Evolutionary conservation across 1,140 invertebrate species (phyloP).

Genomic region (Drosophila malerkotliana): DNA sequence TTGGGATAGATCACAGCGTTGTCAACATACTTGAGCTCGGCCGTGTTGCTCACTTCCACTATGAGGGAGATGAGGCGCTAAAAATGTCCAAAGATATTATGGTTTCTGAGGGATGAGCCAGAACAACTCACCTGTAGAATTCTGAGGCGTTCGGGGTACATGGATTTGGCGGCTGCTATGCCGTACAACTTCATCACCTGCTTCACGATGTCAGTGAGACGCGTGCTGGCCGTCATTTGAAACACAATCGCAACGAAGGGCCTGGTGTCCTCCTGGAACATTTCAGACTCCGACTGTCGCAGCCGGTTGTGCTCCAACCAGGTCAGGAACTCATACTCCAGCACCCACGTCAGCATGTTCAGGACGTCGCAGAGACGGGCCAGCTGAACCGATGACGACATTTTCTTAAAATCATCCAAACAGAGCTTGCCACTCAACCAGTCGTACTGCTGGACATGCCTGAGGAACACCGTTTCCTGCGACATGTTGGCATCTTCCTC

Average conservation of each 20-base stretch:
- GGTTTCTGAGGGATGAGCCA: not conserved
- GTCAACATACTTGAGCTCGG: conserved; percentile 54
- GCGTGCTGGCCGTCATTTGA: conserved; percentile 28
- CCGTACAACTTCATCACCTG: conserved; percentile 54
- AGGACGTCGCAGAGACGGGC: conserved; percentile 57
- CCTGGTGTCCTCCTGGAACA: conserved; percentile 58
- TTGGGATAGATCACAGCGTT: conserved; percentile 48
- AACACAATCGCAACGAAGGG: conserved; percentile 59
- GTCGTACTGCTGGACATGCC: conserved; percentile 64
- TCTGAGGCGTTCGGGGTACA: conserved; percentile 31
- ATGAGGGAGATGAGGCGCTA: conserved; percentile 56
- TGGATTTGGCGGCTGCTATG: conserved; percentile 27
- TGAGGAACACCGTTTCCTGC: conserved; percentile 41
- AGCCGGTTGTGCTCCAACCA: conserved; percentile 68
- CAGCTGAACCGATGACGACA: conserved; percentile 48
- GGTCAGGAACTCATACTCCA: conserved; percentile 60
- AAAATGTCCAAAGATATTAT: not conserved
- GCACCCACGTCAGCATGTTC: conserved; percentile 50
- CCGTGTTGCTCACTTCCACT: conserved; percentile 63
- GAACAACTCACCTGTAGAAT: conserved; percentile 42
- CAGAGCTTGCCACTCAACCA: conserved; percentile 61
- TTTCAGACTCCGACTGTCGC: conserved; percentile 55
- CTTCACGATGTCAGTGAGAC: conserved; percentile 43
- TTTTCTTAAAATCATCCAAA: conserved; percentile 59
- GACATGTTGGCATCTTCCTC: conserved; percentile 48